Evolutionary conservation across 1,140 invertebrate species (phyloP), one percentile per base, ranked within the genome.

Genomic region (Brachystomella parvula): DNA sequence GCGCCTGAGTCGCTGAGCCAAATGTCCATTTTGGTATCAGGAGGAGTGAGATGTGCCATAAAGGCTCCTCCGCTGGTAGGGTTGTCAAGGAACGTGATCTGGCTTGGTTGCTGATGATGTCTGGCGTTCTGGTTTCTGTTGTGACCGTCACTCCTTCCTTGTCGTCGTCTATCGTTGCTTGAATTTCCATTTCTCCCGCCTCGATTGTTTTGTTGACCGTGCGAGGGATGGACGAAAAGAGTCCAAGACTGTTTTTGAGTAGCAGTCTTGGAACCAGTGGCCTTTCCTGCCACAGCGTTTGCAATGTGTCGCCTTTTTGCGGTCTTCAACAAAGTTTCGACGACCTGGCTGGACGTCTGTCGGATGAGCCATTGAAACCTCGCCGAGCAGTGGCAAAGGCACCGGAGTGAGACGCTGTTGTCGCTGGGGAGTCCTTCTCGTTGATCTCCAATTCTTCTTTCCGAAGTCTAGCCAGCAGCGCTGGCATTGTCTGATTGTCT

Each of bases 1-100:
- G 65, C 65, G 12, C 65, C 65, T 17, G 44, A 56, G 29, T 67
- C 65, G 31, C 26, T 53, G 17, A 56, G 26, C 65, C 65, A 67
- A 31, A 15, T 32, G 19, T 15, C 35, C 15, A 26, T 21, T 30
- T 29, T n/a, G 9, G n/a, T 44, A n/a, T n/a, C n/a, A n/a, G n/a
- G n/a, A n/a, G n/a, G n/a, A n/a, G n/a, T n/a, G n/a, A n/a, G n/a
- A n/a, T n/a, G n/a, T n/a, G n/a, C n/a, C n/a, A n/a, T n/a, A n/a
- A n/a, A n/a, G n/a, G n/a, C n/a, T n/a, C n/a, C n/a, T 44, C 39
- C 39, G 39, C 39, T 44, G 39, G 9, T 44, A 9, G 9, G 39
- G 9, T 44, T 44, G n/a, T 44, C 9, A 44, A 44, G 9, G 39
- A 9, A 44, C 9, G 9, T 44, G 39, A 44, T 44, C 39, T 44